Evolutionary conservation across 1,140 invertebrate species (phyloP).

Genomic region (Himalopsyche phryganea): DNA sequence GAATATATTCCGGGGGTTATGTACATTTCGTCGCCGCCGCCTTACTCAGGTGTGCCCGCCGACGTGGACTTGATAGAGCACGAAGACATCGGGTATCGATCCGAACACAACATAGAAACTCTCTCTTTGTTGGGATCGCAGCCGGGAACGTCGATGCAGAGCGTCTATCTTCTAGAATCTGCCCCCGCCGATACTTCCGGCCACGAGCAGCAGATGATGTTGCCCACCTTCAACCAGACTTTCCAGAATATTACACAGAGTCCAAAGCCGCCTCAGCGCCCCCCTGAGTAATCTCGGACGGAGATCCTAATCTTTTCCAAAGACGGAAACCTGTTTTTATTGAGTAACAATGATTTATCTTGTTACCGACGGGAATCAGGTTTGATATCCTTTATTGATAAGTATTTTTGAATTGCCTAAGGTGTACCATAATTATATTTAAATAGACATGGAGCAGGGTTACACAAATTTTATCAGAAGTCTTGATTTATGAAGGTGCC

Average conservation of each 20-base stretch:
- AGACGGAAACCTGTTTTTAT: too few relatives aligned
- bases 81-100: not conserved
- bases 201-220: constrained; percentile 35
- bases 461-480: too few relatives aligned
- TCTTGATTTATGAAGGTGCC: too few relatives aligned
- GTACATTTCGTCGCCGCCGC: constrained; percentile 2
- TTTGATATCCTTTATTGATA: too few relatives aligned
- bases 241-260: constrained; percentile 48
- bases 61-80: constrained; percentile 6
- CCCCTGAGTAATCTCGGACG: constrained; percentile 33
- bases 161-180: constrained; percentile 3
- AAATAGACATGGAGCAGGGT: too few relatives aligned
- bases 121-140: constrained; percentile 40
- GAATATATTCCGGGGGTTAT: constrained; percentile 4
- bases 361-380: too few relatives aligned
- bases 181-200: not conserved
- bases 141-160: constrained; percentile 17
- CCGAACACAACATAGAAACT: constrained; percentile 37
- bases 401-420: too few relatives aligned
- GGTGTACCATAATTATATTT: too few relatives aligned
- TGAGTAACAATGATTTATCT: too few relatives aligned
- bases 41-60: constrained; percentile 4
- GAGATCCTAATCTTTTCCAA: too few relatives aligned
- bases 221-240: constrained; percentile 49
- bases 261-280: constrained; percentile 48